Percentiles rank a stretch among this genome's conserved stretches.
Conservation (phyloP, 2,797 vertebrate species). For the Pseudomugil gertrudae region DNA sequence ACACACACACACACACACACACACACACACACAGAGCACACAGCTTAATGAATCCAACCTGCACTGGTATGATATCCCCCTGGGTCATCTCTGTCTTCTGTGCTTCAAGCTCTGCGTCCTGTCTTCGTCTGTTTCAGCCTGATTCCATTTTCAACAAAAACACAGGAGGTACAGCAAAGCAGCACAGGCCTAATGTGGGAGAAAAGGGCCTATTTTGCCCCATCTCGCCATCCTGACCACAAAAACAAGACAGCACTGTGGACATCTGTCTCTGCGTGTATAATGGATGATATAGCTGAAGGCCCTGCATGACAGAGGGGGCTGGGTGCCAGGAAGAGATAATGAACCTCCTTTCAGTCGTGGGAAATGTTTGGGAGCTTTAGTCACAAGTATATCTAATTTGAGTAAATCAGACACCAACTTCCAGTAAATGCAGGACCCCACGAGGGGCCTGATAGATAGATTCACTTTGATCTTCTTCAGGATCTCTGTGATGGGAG, state of each 20-base stretch:
- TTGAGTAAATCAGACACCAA: slow-evolving; percentile 65
- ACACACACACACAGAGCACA: slow-evolving; percentile 31
- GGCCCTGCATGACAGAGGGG: slow-evolving; percentile 68
- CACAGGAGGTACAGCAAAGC: slow-evolving; percentile 47
- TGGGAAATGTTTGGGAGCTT: slow-evolving; percentile 70
- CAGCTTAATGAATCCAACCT: slow-evolving; percentile 75
- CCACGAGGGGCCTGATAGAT: slow-evolving; percentile 37
- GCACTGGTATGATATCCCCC: slow-evolving; percentile 65
- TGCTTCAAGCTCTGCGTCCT: slow-evolving; percentile 57
- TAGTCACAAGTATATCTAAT: slow-evolving; percentile 73
- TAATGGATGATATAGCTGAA: slow-evolving; percentile 80
- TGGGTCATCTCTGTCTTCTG: slow-evolving; percentile 67
- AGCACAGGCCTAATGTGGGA: slow-evolving; percentile 48
- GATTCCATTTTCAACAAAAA: slow-evolving; percentile 50
- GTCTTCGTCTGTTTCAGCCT: slow-evolving; percentile 51
- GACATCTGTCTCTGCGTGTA: slow-evolving; percentile 77
- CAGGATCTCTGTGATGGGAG: slow-evolving; percentile 33
- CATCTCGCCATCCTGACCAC: slow-evolving; percentile 53
- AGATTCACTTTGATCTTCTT: slow-evolving; percentile 56
- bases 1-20: slow-evolving; percentile 36
- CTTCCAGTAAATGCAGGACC: slow-evolving; percentile 49
- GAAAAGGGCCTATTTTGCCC: slow-evolving; percentile 57
- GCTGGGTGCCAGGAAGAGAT: slow-evolving; percentile 76
- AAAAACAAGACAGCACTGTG: slow-evolving; percentile 79
- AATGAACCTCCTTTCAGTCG: slow-evolving; percentile 68